Evolutionary conservation across 2,113 vertebrate species (phyloP).

Genomic region (Tragelaphus imberbis): DNA sequence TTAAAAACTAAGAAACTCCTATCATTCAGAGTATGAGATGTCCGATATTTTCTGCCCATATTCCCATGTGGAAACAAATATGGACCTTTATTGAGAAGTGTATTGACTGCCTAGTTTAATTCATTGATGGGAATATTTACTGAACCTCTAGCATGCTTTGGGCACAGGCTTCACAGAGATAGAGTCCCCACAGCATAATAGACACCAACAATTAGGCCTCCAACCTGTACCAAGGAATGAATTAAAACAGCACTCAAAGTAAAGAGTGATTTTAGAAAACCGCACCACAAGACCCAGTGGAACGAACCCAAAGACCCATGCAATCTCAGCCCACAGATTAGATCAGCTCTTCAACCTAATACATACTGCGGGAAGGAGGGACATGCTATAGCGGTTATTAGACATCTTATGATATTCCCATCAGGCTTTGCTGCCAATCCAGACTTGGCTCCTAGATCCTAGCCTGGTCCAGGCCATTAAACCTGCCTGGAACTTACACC

Average conservation of each 20-base stretch:
- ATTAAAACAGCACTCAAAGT: neutral
- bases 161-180: neutral
- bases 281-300: accelerated
- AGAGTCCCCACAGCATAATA: neutral
- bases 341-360: neutral
- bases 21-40: no score
- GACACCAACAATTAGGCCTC: neutral
- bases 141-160: accelerated
- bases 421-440: no score
- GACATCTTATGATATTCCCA: accelerated
- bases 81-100: neutral
- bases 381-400: accelerated
- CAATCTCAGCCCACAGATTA: neutral
- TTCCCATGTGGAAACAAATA: no score
- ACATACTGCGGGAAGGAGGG: accelerated
- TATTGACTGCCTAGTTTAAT: no score
- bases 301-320: neutral
- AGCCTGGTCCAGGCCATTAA: accelerated
- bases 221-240: accelerated
- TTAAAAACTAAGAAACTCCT: neutral
- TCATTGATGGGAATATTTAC: accelerated
- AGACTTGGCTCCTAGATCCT: neutral
- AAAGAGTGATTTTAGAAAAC: neutral
- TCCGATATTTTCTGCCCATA: no score
- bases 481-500: no score